Percentiles rank a stretch among this genome's conserved stretches.
phyloP scores from a whole-genome alignment of 1,140 invertebrate species.

The Hormaphis cornu region DNA sequence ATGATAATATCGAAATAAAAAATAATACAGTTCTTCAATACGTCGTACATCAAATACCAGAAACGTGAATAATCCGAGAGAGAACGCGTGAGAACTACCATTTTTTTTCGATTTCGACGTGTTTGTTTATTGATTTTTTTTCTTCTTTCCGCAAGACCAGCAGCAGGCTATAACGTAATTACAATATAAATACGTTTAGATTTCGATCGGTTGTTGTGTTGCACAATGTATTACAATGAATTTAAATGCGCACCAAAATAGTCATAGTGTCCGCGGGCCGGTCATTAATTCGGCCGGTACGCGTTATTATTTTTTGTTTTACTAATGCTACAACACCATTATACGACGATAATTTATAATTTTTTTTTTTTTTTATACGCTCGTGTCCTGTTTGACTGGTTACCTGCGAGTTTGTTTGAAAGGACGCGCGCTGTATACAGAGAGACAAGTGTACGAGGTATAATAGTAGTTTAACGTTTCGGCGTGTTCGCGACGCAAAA shows the following conservation, averaged over 20 bases:
- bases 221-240: too few species aligned
- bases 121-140: background rate
- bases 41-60: too few species aligned
- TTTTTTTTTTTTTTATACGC: background rate
- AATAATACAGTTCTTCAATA: too few species aligned
- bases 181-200: background rate
- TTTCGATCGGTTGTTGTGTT: background rate
- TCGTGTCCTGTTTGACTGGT: conserved; percentile 4
- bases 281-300: background rate
- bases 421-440: too few species aligned
- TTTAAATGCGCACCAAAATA: background rate
- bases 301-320: background rate
- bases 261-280: background rate
- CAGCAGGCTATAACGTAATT: too few species aligned
- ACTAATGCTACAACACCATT: too few species aligned
- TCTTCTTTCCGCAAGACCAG: too few species aligned
- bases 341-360: too few species aligned
- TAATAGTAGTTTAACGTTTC: background rate
- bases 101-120: background rate
- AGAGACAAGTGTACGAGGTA: too few species aligned
- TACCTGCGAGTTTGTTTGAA: conserved; percentile 16
- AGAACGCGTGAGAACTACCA: background rate
- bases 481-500: background rate
- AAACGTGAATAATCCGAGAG: too few species aligned
- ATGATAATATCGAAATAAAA: too few species aligned